Conservation (phyloP, 2,797 vertebrate species). For the Protonibea diacanthus region DNA sequence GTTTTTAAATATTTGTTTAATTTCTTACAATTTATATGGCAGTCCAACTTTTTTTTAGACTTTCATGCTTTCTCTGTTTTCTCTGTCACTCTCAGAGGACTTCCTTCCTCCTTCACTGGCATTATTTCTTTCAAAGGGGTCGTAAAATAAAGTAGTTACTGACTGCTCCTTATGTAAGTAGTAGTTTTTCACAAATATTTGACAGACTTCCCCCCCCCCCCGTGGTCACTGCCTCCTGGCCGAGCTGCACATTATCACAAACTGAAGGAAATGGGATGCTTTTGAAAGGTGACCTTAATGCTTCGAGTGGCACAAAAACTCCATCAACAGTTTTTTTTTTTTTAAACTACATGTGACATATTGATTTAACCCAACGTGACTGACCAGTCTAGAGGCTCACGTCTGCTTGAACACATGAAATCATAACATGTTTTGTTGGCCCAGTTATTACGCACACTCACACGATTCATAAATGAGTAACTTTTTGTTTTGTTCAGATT, state of each 20-base stretch:
- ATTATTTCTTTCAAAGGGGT: neutral
- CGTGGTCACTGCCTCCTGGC: neutral
- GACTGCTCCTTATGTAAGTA: too few relatives aligned
- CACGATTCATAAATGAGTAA: conserved; percentile 41
- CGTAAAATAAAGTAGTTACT: neutral
- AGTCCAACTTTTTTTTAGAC: neutral
- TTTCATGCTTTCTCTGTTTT: neutral
- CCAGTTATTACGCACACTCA: neutral
- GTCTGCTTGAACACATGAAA: neutral
- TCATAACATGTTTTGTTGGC: conserved; percentile 44
- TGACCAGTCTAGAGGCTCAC: neutral
- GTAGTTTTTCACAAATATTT: conserved; percentile 28
- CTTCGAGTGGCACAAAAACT: too few relatives aligned
- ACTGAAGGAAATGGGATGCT: neutral
- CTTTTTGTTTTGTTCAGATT: conserved; percentile 24
- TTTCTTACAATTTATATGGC: neutral
- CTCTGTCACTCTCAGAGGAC: neutral
- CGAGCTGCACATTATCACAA: neutral
- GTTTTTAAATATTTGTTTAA: neutral
- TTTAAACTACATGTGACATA: neutral
- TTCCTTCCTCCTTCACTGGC: neutral
- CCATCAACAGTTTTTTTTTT: neutral
- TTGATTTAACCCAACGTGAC: conserved; percentile 46
- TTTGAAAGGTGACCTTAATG: neutral
- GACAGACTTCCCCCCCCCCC: neutral